Evolutionary conservation across 2,888 invertebrate species (phyloP).

Genomic region (Rugalucina vietnamica): DNA sequence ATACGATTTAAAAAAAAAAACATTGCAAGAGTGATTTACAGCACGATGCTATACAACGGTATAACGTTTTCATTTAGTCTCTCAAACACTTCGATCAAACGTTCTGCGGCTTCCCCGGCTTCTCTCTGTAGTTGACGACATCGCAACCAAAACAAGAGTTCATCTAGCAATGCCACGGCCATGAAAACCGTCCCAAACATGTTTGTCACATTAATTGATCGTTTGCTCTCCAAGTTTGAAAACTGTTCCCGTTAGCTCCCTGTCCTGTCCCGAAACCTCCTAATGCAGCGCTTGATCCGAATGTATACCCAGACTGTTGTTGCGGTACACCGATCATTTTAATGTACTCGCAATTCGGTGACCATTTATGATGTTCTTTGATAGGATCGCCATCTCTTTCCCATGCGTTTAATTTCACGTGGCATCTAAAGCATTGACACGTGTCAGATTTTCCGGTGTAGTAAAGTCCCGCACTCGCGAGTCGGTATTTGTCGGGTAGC

Average conservation of each 20-base stretch:
- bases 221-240: not conserved
- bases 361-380: slow-evolving; percentile 4
- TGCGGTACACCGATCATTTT: not conserved
- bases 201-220: not conserved
- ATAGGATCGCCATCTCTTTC: not conserved
- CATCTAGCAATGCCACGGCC: not conserved
- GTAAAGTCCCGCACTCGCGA: slow-evolving; percentile 15
- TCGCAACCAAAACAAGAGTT: not conserved
- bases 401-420: not conserved
- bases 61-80: not conserved
- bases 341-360: not conserved
- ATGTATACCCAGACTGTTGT: not conserved
- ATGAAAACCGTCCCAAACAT: not conserved
- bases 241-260: not conserved
- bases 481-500: not conserved
- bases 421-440: not conserved
- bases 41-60: not conserved
- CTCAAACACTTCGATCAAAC: not conserved
- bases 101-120: not conserved
- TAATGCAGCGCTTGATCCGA: not conserved
- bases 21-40: too few relatives aligned
- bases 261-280: not conserved
- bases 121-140: not conserved
- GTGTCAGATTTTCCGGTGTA: slow-evolving; percentile 10
- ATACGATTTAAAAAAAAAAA: not conserved